Base-by-base conservation (phyloP, 2,797 vertebrate species). In the Micrastur ruficollis region DNA sequence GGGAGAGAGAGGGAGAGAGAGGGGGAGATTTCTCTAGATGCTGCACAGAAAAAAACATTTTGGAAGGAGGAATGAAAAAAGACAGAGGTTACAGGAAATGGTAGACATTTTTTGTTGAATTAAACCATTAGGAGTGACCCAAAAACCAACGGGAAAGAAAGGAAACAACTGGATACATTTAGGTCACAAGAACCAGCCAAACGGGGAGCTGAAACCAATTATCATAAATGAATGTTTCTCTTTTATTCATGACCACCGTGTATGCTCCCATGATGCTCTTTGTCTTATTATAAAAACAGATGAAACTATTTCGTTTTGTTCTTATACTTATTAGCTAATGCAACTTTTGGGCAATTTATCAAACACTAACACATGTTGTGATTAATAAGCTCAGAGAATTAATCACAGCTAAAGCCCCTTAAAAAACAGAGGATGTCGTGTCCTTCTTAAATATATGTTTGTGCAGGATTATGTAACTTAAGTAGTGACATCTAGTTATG, bases 101-200 rank as follows among this genome's bases (percentile, higher is more conserved):
- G 97, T 98, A 98, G 99, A 98, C 98, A 99, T 99, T 99, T 99
- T 99, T 99, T 98, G 98, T 99, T 98, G 99, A 99, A 99, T 99
- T 99, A 99, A 99, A 99, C 99, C 98, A 99, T 99, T 99, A 99
- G 98, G 98, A 98, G 97, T 98, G 98, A 98, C 98, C 98, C 98
- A 98, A 98, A 98, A 98, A 98, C 98, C 97, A 98, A 98, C 97
- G 98, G 97, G 97, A 98, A 98, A 98, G 98, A 98, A 98, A 98
- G 98, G 98, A 98, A 98, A 98, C 98, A 98, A 98, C 98, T 98
- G 98, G 98, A 98, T 98, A 98, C 98, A 98, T 98, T 98, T 98
- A 98, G 98, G 98, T 98, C 98, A 98, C 98, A 98, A 98, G 97
- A 98, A 98, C 98, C 98, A 98, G 98, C 98, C 98, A 98, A 98